phyloP scores from a whole-genome alignment of 2,888 invertebrate species.

The Cephus nigrinus region DNA sequence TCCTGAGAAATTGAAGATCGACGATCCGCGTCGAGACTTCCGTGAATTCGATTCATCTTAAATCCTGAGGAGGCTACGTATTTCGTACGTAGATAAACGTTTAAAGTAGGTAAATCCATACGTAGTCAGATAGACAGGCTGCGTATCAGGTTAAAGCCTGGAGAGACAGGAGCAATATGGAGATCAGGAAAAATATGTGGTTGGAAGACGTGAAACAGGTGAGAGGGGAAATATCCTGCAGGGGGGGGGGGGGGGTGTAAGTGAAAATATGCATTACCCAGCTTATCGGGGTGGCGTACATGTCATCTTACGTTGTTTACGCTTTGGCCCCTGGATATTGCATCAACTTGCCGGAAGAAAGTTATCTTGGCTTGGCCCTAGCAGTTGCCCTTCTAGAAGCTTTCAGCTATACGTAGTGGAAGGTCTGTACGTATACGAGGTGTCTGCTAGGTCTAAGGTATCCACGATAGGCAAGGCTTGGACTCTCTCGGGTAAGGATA shows the following conservation, averaged over 20 bases:
- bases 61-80: neutral
- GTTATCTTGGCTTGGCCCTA: conserved; percentile 34
- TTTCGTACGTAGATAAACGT: neutral
- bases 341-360: conserved; percentile 41
- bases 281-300: conserved; percentile 11
- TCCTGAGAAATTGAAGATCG: conserved; percentile 4
- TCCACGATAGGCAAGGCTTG: neutral
- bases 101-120: neutral
- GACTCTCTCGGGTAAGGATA: conserved; percentile 3
- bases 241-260: neutral
- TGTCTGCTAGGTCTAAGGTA: neutral
- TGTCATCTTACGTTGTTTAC: conserved; percentile 33
- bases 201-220: neutral
- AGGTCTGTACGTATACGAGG: neutral
- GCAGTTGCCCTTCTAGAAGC: neutral
- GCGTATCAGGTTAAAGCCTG: neutral
- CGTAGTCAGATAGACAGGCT: neutral
- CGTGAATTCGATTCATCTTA: neutral
- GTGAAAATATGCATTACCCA: conserved; percentile 24
- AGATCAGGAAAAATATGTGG: neutral
- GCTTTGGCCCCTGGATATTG: conserved; percentile 45
- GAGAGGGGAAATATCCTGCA: neutral
- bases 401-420: neutral
- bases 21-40: neutral
- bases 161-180: neutral